These are phyloP conservation scores for Cenopis cana DNA, from an alignment of 2,888 invertebrate genomes.

Conservation along the genomic window DNA sequence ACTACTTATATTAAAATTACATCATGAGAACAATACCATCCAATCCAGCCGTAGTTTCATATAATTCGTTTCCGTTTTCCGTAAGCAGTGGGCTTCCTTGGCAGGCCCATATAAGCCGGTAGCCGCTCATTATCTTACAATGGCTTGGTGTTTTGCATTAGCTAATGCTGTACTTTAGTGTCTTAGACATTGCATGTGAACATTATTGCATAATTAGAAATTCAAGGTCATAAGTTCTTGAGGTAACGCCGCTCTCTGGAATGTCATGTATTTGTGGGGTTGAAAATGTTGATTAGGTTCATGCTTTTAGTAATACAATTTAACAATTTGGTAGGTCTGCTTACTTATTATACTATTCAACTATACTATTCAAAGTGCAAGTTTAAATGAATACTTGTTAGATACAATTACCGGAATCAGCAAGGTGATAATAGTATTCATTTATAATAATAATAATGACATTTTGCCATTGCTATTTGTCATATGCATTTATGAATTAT, in stretches of 20 bases:
- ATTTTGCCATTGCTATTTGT: no score
- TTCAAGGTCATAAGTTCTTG: constrained; percentile 22
- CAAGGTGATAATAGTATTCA: no score
- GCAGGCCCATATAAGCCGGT: constrained; percentile 32
- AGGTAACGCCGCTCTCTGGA: background rate
- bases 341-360: background rate
- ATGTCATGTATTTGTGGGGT: constrained; percentile 11
- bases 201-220: constrained; percentile 27
- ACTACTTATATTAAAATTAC: constrained; percentile 30
- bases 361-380: background rate
- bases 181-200: constrained; percentile 26
- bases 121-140: constrained; percentile 43
- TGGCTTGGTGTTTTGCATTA: constrained; percentile 37
- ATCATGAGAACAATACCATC: constrained; percentile 38
- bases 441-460: no score
- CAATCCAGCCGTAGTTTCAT: constrained; percentile 26
- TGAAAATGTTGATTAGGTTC: background rate
- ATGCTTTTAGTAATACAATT: constrained; percentile 2
- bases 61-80: constrained; percentile 44
- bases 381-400: background rate
- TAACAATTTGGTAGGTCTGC: background rate
- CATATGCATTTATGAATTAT: no score
- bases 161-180: constrained; percentile 29
- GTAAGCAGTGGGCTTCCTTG: constrained; percentile 43
- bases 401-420: background rate